Evolutionary conservation across 2,797 vertebrate species (phyloP).

Genomic region (Ctenopoma multispine): DNA sequence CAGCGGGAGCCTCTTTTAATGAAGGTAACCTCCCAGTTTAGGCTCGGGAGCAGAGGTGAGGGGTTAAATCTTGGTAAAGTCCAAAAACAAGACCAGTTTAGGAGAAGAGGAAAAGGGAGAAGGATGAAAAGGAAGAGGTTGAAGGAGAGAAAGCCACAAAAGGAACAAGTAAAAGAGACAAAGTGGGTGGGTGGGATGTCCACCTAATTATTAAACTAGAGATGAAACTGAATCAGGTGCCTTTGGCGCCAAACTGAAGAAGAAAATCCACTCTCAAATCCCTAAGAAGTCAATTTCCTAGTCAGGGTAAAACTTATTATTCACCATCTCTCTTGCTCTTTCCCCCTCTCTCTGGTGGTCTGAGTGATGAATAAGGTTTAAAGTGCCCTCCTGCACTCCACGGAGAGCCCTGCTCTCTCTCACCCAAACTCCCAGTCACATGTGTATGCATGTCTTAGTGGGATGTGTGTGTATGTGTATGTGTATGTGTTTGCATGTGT

Average conservation of each 20-base stretch:
- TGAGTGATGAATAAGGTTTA: constrained; percentile 70
- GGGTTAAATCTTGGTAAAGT: constrained; percentile 80
- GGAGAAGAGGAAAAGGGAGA: constrained; percentile 41
- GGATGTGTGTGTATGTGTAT: neutral
- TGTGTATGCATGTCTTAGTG: constrained; percentile 15
- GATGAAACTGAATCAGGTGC: constrained; percentile 72
- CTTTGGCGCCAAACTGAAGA: constrained; percentile 45
- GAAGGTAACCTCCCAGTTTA: constrained; percentile 70
- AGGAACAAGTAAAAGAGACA: constrained; percentile 23
- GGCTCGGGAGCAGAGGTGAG: constrained; percentile 70
- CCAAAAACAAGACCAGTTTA: constrained; percentile 70
- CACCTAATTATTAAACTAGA: constrained; percentile 54
- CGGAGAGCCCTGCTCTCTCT: constrained; percentile 53
- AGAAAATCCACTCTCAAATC: constrained; percentile 71
- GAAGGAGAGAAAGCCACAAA: constrained; percentile 39
- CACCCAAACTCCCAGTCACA: constrained; percentile 62
- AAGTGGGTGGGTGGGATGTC: constrained; percentile 38
- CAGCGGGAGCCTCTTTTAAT: constrained; percentile 80
- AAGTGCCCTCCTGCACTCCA: constrained; percentile 67
- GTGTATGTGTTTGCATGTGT: constrained; percentile 9
- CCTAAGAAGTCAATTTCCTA: constrained; percentile 69
- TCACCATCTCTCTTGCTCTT: constrained; percentile 34
- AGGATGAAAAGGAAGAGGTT: constrained; percentile 37
- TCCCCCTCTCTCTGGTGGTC: constrained; percentile 60
- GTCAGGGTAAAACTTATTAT: constrained; percentile 45